A percentile compares a stretch with the other conserved stretches of the same genome.
These are phyloP conservation scores for Carcharodon carcharias DNA, from an alignment of 2,797 vertebrate genomes.

Conservation along the genomic window DNA sequence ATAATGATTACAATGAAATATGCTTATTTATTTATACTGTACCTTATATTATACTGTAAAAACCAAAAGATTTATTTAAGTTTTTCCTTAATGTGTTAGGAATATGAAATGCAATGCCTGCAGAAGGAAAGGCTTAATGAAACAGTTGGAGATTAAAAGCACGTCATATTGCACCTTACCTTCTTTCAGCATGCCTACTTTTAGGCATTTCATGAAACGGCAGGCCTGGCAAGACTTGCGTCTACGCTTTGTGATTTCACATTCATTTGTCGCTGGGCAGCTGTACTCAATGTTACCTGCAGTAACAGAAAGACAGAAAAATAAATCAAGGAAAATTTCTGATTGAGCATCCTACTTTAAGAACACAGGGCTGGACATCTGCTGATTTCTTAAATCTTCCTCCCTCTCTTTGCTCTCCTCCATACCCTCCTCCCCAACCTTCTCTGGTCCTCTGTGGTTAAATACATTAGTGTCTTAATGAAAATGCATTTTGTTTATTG, in stretches of 20 bases:
- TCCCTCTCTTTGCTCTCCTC: constrained; percentile 54
- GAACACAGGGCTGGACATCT: constrained; percentile 51
- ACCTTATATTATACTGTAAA: not conserved
- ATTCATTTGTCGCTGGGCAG: constrained; percentile 97
- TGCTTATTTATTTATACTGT: not conserved
- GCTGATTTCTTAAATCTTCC: constrained; percentile 48
- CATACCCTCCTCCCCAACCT: constrained; percentile 48
- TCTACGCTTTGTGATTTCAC: constrained; percentile 98
- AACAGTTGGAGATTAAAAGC: not conserved
- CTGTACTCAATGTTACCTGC: constrained; percentile 97
- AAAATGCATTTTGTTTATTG: constrained; percentile 73
- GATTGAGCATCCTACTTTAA: constrained; percentile 42
- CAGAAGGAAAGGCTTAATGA: not conserved
- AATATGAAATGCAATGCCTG: not conserved
- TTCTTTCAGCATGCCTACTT: constrained; percentile 98
- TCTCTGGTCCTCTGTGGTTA: constrained; percentile 61
- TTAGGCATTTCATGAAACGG: constrained; percentile 99
- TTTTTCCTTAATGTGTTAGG: not conserved
- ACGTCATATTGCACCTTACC: constrained; percentile 64
- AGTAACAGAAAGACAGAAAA: constrained; percentile 51
- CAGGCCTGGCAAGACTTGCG: constrained; percentile 99
- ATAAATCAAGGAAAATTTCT: constrained; percentile 42
- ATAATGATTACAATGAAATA: not conserved
- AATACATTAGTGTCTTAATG: constrained; percentile 75
- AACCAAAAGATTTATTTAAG: not conserved